Percentiles rank a stretch among this genome's conserved stretches.
Evolutionary conservation across 2,113 vertebrate genomes (phyloP).

Genomic region (Malurus cyaneus): DNA sequence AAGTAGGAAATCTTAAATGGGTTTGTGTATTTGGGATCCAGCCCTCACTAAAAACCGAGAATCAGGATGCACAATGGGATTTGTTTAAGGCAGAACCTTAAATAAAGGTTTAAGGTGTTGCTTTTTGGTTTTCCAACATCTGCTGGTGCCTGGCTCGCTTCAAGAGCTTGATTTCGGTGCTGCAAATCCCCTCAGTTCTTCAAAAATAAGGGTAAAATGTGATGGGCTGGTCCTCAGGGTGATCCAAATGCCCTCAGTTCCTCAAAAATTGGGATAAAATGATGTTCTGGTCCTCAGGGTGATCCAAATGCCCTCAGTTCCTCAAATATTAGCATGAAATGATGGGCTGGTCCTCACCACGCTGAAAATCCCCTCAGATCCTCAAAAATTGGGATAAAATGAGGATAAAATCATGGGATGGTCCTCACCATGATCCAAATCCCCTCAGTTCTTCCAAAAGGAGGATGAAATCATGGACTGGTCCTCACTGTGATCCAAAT

Average conservation of each 20-base stretch:
- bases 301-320: not conserved
- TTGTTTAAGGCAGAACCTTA: not conserved
- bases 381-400: no score
- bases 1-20: not conserved
- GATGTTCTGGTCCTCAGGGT: accelerated
- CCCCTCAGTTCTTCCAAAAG: no score
- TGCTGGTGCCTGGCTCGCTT: accelerated
- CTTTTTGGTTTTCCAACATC: not conserved
- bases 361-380: not conserved
- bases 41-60: accelerated
- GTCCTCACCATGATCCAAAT: no score
- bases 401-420: no score
- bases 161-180: not conserved
- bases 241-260: not conserved
- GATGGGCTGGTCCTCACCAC: accelerated
- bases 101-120: not conserved
- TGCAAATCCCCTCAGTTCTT: not conserved
- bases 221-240: accelerated
- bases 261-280: not conserved
- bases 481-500: no score
- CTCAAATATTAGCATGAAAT: not conserved
- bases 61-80: not conserved
- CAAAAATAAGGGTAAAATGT: not conserved
- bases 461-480: no score
- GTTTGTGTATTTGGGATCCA: accelerated